A percentile compares a stretch with the other conserved stretches of the same genome.
These are phyloP conservation scores for Ophioninae sp. DNA, from an alignment of 2,888 invertebrate genomes.

Conservation along the genomic window DNA sequence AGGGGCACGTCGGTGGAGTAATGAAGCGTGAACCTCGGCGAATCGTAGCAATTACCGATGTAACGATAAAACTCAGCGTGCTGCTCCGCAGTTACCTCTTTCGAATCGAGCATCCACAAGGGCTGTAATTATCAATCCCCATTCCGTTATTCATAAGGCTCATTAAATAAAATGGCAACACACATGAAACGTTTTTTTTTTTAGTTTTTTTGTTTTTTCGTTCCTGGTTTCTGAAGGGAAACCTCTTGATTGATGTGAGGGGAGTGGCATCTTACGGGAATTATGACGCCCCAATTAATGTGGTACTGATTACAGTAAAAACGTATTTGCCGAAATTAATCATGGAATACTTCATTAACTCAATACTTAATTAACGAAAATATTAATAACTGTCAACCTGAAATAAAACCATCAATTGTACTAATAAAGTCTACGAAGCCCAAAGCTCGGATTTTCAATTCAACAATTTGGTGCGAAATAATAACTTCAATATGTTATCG, in stretches of 20 bases:
- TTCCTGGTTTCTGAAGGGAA: neutral
- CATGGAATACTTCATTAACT: too few species aligned
- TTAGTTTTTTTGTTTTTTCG: neutral
- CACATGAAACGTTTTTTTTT: neutral
- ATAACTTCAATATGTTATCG: too few species aligned
- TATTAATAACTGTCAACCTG: too few species aligned
- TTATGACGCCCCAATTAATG: too few species aligned
- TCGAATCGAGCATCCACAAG: constrained; percentile 96
- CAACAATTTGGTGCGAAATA: too few species aligned
- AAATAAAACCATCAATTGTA: too few species aligned
- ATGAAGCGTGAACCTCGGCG: constrained; percentile 94
- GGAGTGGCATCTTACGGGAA: too few species aligned
- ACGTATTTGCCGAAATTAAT: too few species aligned
- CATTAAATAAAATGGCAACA: constrained; percentile 10
- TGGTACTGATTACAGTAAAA: too few species aligned
- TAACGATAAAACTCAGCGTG: constrained; percentile 97
- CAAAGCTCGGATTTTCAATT: too few species aligned
- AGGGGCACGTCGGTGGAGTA: constrained; percentile 97
- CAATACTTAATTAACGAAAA: too few species aligned
- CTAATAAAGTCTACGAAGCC: too few species aligned
- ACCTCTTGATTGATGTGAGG: neutral
- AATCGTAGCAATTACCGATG: constrained; percentile 92
- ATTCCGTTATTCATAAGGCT: neutral
- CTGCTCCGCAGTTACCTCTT: constrained; percentile 91
- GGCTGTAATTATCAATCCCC: constrained; percentile 83